These are phyloP conservation scores for Glossosoma conforme DNA, from an alignment of 1,140 invertebrate genomes.

Conservation along the genomic window DNA sequence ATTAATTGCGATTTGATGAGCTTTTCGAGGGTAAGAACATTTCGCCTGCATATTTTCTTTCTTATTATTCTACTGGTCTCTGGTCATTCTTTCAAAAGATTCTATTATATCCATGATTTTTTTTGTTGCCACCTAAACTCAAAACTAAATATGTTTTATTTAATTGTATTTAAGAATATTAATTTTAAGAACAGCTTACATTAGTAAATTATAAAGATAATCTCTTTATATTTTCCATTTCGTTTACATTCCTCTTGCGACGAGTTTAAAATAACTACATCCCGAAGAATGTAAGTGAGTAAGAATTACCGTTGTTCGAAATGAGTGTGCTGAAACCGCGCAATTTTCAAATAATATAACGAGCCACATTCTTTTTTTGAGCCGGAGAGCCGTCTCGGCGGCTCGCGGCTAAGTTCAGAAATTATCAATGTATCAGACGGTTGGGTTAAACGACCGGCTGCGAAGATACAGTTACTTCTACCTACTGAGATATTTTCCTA, in stretches of 20 bases:
- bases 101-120: not conserved
- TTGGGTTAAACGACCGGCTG: constrained; percentile 30
- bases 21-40: constrained; percentile 22
- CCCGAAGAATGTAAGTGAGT: too few species aligned
- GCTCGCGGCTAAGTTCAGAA: not conserved
- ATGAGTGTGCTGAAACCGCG: constrained; percentile 10
- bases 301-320: constrained; percentile 17
- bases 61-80: too few species aligned
- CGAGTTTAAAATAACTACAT: too few species aligned
- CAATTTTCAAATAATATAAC: constrained; percentile 20
- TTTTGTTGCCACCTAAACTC: too few species aligned
- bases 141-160: too few species aligned
- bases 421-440: constrained; percentile 17
- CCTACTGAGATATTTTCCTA: constrained; percentile 31
- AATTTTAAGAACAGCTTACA: too few species aligned
- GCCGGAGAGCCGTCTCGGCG: not conserved
- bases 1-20: constrained; percentile 19
- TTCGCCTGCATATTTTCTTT: too few species aligned
- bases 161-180: too few species aligned
- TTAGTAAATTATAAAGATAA: too few species aligned
- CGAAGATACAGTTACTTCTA: constrained; percentile 29
- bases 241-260: too few species aligned
- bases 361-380: constrained; percentile 15
- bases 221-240: too few species aligned
- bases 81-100: not conserved